phyloP scores from a whole-genome alignment of 2,888 invertebrate genomes.

The Pachliopta kotzebuea region DNA sequence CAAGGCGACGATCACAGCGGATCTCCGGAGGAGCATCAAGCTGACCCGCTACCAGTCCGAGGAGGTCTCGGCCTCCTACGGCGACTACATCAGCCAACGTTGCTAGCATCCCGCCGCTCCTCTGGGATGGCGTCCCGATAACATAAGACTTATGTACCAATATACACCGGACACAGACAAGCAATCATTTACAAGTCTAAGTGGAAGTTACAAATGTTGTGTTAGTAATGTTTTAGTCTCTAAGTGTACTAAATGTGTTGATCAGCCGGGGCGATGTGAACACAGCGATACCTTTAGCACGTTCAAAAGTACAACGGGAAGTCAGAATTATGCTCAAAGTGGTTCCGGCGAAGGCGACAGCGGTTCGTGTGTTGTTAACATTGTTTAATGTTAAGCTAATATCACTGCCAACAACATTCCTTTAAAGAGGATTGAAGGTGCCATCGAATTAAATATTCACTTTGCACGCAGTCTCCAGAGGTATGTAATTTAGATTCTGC shows the following conservation, averaged over 20 bases:
- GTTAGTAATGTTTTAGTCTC: constrained; percentile 56
- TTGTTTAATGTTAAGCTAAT: constrained; percentile 43
- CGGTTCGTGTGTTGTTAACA: constrained; percentile 42
- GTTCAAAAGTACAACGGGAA: constrained; percentile 38
- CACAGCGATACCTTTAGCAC: constrained; percentile 28
- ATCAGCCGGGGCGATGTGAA: constrained; percentile 39
- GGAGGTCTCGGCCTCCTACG: constrained; percentile 94
- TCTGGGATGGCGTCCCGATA: constrained; percentile 30
- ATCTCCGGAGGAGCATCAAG: constrained; percentile 93
- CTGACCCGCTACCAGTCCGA: constrained; percentile 98
- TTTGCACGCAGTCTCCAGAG: constrained; percentile 32
- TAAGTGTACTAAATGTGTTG: constrained; percentile 64
- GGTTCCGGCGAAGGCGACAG: constrained; percentile 39
- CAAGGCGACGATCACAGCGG: constrained; percentile 93
- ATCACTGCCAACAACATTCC: constrained; percentile 74
- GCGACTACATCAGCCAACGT: constrained; percentile 87
- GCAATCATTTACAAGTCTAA: constrained; percentile 38
- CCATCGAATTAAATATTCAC: constrained; percentile 44
- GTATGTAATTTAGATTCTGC: constrained; percentile 18
- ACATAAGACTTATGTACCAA: constrained; percentile 39
- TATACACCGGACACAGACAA: constrained; percentile 37
- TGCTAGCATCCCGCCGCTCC: constrained; percentile 85
- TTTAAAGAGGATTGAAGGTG: constrained; percentile 46
- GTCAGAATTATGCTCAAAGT: constrained; percentile 67
- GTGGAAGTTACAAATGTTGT: constrained; percentile 44